Base-by-base conservation (phyloP, 2,797 vertebrate species). In the Philypnodon macrostomus region DNA sequence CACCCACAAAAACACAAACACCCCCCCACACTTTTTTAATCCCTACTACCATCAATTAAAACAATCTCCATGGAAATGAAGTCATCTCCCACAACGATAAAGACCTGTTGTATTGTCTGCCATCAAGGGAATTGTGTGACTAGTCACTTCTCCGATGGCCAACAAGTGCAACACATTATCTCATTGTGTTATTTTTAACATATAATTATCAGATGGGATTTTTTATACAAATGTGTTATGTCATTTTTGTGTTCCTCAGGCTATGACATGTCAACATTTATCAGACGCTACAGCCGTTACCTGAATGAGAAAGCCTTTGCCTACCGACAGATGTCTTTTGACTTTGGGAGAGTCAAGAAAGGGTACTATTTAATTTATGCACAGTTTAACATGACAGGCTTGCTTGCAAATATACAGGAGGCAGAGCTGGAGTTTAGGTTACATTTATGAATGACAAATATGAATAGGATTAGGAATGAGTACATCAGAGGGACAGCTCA, bases 221-320 rank as follows among this genome's bases (percentile, higher is more conserved):
- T 26, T 54, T 8, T 21, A 19, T 53, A 16, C 54, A 10, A 56
- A 37, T 32, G 36, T 23, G 19, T 41, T 45, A 4, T 40, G 14
- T 35, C n/a, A 21, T 44, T 11, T 74, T 30, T 75, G 58, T 73
- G 40, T 32, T 59, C 86, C 76, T 53, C 79, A 99, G 97, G 97
- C 81, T 98, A 97, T 40, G 96, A 99, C 87, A 98, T 97, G 95
- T 99, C 97, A 54, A 97, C 95, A 12, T 99, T 98, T 75, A 98
- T 99, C 88, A 93, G 97, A 72, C 94, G 97, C 65, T 99, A 98
- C 81, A 94, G 96, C 83, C 95, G 95, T 81, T 99, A 99, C 73
- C 89, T 99, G 83, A 99, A 98, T 62, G 96, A 98, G 87, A 99
- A 99, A 82, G 94, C 97, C 0, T 98, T 98, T 62, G 93, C 95